These are phyloP conservation scores for Psittacula echo DNA, from an alignment of 2,797 vertebrate genomes.

Conservation along the genomic window DNA sequence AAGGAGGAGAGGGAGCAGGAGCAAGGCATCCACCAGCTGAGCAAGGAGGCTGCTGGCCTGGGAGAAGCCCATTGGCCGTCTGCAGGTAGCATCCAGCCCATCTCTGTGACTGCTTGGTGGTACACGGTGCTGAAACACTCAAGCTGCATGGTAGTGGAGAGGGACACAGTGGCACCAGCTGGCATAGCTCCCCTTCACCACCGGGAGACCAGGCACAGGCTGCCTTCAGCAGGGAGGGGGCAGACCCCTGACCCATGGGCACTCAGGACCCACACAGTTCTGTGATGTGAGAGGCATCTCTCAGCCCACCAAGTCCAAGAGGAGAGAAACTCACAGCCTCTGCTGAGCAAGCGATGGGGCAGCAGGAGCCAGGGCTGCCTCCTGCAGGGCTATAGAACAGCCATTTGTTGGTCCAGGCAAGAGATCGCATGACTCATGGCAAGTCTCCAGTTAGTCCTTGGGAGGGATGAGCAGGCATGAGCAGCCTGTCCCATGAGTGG, in stretches of 20 bases:
- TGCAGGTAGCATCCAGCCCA: neutral
- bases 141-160: neutral
- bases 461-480: neutral
- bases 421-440: neutral
- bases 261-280: neutral
- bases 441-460: slow-evolving; percentile 31
- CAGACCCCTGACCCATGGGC: neutral
- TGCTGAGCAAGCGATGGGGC: neutral
- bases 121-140: neutral
- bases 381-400: slow-evolving; percentile 16
- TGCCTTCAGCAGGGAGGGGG: neutral
- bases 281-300: slow-evolving; percentile 19
- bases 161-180: neutral
- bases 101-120: neutral
- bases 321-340: slow-evolving; percentile 51
- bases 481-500: neutral
- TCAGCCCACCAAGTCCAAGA: slow-evolving; percentile 30
- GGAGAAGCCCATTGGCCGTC: neutral
- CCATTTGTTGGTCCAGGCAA: slow-evolving; percentile 31
- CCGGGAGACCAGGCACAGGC: neutral
- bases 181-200: neutral
- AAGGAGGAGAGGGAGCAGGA: neutral
- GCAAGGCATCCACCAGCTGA: neutral
- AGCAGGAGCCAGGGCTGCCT: neutral
- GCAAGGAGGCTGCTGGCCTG: neutral